phyloP scores from a whole-genome alignment of 2,113 vertebrate genomes.

The Phyllostomus discolor region DNA sequence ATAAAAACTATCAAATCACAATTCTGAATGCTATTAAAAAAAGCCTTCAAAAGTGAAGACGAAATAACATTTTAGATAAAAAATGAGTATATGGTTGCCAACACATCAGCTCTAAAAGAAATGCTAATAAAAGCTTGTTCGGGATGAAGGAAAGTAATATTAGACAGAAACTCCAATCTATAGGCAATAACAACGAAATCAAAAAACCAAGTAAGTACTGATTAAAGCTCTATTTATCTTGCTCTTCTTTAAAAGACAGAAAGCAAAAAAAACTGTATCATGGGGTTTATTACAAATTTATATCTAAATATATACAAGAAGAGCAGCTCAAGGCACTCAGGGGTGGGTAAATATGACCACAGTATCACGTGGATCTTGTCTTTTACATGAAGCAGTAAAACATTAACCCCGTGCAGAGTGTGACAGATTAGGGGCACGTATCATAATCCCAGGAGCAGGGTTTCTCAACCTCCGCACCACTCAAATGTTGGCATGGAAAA shows the following conservation, averaged over 20 bases:
- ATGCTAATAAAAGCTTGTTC: not conserved
- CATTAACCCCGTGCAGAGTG: not conserved
- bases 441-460: not conserved
- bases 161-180: not conserved
- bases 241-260: not conserved
- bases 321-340: not conserved
- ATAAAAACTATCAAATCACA: not conserved
- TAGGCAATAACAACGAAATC: not conserved
- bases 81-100: not conserved
- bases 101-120: not conserved
- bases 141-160: not conserved
- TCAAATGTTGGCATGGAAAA: not conserved
- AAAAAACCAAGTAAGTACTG: not conserved
- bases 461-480: not conserved
- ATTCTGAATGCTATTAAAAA: not conserved
- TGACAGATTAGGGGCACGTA: not conserved
- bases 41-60: not conserved
- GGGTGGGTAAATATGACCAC: not conserved
- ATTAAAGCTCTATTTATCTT: not conserved
- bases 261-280: not conserved
- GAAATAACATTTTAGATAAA: not conserved
- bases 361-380: not conserved
- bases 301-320: not conserved
- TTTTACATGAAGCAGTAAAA: not conserved
- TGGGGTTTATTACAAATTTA: not conserved